Conservation (phyloP, 2,797 vertebrate species). For the Brachyalestes nurse region DNA sequence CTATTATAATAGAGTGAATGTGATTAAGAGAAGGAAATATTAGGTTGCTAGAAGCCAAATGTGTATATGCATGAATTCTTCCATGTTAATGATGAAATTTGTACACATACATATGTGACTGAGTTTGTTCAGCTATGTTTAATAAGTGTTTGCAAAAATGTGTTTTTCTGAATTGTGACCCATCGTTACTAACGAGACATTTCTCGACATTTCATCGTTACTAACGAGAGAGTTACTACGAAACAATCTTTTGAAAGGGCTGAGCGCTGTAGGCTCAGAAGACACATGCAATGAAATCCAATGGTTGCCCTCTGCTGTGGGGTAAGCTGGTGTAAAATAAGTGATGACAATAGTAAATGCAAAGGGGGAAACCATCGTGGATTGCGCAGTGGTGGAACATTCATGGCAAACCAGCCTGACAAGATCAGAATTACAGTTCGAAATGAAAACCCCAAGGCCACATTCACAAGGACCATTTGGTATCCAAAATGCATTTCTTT, state of each 20-base stretch:
- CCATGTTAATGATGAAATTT: conserved; percentile 3
- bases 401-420: conserved; percentile 44
- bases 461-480: background rate
- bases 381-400: conserved; percentile 30
- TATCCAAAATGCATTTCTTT: background rate
- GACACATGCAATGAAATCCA: conserved; percentile 48
- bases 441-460: background rate
- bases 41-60: conserved; percentile 13
- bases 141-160: conserved; percentile 18
- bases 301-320: conserved; percentile 22
- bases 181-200: conserved; percentile 14
- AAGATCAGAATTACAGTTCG: conserved; percentile 29
- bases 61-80: conserved; percentile 10
- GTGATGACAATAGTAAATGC: conserved; percentile 7
- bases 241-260: conserved; percentile 20
- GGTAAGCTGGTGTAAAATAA: conserved; percentile 39
- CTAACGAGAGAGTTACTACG: background rate
- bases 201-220: conserved; percentile 1
- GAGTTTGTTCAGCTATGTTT: background rate
- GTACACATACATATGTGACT: conserved; percentile 18
- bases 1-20: background rate
- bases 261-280: conserved; percentile 12
- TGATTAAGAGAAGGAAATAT: conserved; percentile 24
- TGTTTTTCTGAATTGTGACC: background rate
- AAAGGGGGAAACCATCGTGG: conserved; percentile 17